These are phyloP conservation scores for Dorcus parallelipipedus DNA, from an alignment of 2,888 invertebrate species.

Conservation along the genomic window DNA sequence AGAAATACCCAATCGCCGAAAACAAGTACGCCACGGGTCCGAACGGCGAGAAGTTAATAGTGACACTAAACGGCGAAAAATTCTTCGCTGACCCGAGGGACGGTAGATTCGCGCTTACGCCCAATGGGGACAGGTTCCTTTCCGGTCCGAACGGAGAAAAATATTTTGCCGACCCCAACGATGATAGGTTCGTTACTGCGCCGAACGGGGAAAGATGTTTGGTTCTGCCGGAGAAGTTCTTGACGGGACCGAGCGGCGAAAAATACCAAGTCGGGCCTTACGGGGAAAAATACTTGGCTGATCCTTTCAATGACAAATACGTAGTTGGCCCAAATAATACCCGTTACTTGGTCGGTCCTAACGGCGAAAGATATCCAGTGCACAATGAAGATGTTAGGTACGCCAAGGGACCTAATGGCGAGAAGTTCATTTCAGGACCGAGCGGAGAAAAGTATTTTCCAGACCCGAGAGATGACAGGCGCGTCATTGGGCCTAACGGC, in stretches of 20 bases:
- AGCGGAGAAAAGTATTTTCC: constrained; percentile 8
- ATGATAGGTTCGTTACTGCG: constrained; percentile 11
- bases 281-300: constrained; percentile 8
- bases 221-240: constrained; percentile 13
- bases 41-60: constrained; percentile 14
- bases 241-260: constrained; percentile 7
- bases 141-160: constrained; percentile 15
- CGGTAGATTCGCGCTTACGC: constrained; percentile 11
- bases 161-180: constrained; percentile 12
- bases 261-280: constrained; percentile 10
- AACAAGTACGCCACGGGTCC: constrained; percentile 15
- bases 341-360: constrained; percentile 4
- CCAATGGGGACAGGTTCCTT: constrained; percentile 10
- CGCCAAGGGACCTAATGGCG: constrained; percentile 11
- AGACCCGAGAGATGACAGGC: constrained; percentile 11
- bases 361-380: constrained; percentile 7
- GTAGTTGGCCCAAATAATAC: constrained; percentile 4
- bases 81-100: constrained; percentile 12
- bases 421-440: constrained; percentile 9
- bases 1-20: constrained; percentile 11
- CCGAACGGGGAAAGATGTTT: constrained; percentile 17
- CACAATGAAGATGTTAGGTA: constrained; percentile 15
- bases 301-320: constrained; percentile 13
- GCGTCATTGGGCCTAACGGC: constrained; percentile 10
- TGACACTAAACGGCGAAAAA: constrained; percentile 14